phyloP scores from a whole-genome alignment of 1,140 invertebrate genomes.

The Listronotus bonariensis region DNA sequence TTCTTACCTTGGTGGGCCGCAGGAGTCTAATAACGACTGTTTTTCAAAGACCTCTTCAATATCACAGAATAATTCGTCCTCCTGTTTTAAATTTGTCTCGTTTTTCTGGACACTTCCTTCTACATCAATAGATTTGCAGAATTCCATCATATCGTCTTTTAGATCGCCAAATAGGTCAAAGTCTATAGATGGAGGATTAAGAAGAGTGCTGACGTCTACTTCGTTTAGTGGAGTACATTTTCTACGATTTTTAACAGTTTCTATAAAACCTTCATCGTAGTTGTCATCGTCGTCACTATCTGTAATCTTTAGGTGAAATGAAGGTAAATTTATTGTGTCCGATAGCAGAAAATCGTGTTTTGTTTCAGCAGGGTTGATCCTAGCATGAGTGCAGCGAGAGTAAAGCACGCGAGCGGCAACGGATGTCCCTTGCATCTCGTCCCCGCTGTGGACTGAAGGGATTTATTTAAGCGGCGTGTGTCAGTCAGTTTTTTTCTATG shows the following conservation, averaged over 20 bases:
- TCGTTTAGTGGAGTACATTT: background rate
- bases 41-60: background rate
- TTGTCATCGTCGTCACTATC: too few species aligned
- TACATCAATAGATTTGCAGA: background rate
- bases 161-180: conserved; percentile 19
- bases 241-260: conserved; percentile 7
- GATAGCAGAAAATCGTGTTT: too few species aligned
- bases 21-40: background rate
- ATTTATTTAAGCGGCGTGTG: too few species aligned
- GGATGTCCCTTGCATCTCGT: too few species aligned
- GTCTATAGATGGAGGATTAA: conserved; percentile 3
- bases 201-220: background rate
- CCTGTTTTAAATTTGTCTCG: background rate
- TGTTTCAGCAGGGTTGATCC: too few species aligned
- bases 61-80: background rate
- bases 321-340: too few species aligned
- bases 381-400: too few species aligned
- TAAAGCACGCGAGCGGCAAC: too few species aligned
- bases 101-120: background rate
- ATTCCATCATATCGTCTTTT: conserved; percentile 15
- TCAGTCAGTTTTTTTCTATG: too few species aligned
- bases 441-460: too few species aligned
- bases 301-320: too few species aligned
- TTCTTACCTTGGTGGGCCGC: background rate
- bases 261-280: background rate